phyloP scores from a whole-genome alignment of 2,113 vertebrate genomes.

The Phocoena phocoena region DNA sequence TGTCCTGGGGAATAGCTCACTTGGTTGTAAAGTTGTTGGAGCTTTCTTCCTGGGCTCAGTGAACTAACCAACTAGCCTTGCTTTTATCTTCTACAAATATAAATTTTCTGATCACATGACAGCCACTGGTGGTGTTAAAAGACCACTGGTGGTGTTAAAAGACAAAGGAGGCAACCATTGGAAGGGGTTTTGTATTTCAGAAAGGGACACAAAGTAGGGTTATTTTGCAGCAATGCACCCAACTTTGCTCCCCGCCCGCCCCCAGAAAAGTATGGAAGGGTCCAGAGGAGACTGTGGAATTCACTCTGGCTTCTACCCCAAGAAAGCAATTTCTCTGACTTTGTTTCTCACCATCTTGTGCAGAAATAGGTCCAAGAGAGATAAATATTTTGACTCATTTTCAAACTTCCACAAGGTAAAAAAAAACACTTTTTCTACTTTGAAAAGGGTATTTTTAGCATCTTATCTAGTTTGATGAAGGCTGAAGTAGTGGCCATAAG shows the following conservation, averaged over 20 bases:
- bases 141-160: not conserved
- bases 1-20: not conserved
- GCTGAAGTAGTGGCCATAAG: not conserved
- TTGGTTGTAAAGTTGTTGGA: not conserved
- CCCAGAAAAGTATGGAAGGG: accelerated
- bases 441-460: not conserved
- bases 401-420: not conserved
- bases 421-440: not conserved
- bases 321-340: not conserved
- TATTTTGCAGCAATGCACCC: not conserved
- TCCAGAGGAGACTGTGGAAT: not conserved
- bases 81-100: not conserved
- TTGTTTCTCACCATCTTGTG: not conserved
- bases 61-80: not conserved
- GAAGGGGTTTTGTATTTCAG: not conserved
- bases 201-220: not conserved
- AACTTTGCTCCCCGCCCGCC: not conserved
- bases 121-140: not conserved
- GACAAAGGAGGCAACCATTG: not conserved
- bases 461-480: not conserved
- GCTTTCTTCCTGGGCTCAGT: not conserved
- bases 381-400: not conserved
- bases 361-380: not conserved
- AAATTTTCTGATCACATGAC: not conserved
- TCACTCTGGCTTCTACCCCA: not conserved